Percentiles rank a stretch among this genome's conserved stretches.
phyloP scores from a whole-genome alignment of 2,888 invertebrate genomes.

The Sipha maydis region DNA sequence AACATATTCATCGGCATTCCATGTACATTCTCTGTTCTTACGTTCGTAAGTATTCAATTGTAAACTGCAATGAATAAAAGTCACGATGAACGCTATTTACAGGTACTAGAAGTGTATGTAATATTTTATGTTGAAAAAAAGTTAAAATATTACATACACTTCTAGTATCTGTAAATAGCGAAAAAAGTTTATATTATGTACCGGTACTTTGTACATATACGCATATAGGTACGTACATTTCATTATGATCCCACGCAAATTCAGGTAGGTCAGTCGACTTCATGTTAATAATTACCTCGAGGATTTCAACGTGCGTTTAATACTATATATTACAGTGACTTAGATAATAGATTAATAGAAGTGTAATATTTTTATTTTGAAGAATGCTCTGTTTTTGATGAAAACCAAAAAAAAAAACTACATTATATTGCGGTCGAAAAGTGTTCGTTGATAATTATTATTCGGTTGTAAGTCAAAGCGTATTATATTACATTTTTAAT shows the following conservation, averaged over 20 bases:
- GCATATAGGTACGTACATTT: not conserved
- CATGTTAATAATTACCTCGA: conserved; percentile 22
- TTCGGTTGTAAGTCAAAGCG: no score
- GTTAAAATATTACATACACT: not conserved
- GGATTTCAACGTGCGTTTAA: not conserved
- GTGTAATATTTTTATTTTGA: not conserved
- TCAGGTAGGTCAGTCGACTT: conserved; percentile 18
- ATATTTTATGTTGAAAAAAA: not conserved
- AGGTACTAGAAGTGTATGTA: not conserved
- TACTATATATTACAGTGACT: not conserved
- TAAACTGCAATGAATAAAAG: conserved; percentile 5
- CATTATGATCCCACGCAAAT: conserved; percentile 1
- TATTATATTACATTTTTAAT: no score
- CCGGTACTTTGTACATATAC: not conserved
- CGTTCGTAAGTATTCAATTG: not conserved
- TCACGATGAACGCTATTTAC: conserved; percentile 30
- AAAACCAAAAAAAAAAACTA: not conserved
- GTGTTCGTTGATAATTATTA: no score
- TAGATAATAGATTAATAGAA: not conserved
- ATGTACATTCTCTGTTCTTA: conserved; percentile 2
- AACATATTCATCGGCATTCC: not conserved
- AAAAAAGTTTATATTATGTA: no score
- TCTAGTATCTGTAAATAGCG: no score
- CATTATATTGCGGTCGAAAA: not conserved
- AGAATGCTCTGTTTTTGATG: not conserved